Base-by-base conservation (phyloP, 2,797 vertebrate genomes). In the Danio tinwini region DNA sequence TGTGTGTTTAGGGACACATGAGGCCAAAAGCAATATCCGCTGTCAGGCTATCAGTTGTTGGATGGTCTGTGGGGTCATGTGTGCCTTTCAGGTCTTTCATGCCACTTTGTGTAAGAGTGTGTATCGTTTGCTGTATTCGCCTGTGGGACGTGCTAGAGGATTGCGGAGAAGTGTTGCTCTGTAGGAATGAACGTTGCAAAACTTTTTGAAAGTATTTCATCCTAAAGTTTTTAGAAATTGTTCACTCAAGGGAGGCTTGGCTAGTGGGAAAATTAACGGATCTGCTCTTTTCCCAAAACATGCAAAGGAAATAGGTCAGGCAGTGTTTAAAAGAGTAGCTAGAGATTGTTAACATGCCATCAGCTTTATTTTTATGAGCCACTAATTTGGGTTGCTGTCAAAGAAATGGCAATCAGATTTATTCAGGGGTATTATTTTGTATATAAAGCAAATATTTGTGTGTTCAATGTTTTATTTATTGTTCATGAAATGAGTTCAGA, bases 11-110 rank as follows among this genome's bases (percentile, higher is more conserved):
- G 53, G 67, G 45, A 39, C 70, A 83, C 62, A 74, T 45, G 45
- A 17, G 64, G 80, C 52, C 80, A 69, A 62, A 19, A 73, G 72
- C 52, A 81, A 73, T 58, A 79, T 81, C 61, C 4, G 14, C 63
- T 76, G 40, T 73, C 77, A 56, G 40, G 70, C 16, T 75, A 61
- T 70, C 37, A 59, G 55, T 69, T 52, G 53, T 59, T 49, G 45
- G 21, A 58, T 9, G 19, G 6, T 40, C 45, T 77, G n/a, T 50
- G n/a, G 44, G 75, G 40, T 68, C 17, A 50, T 78, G 64, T 61
- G 53, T 50, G 76, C 16, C 21, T 44, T 58, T 50, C 42, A 45
- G 62, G 74, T 39, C 40, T 45, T 62, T n/a, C 62, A 76, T 14
- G 3, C 7, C 7, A 21, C 52, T 70, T 37, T 74, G 17, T 77